phyloP scores from a whole-genome alignment of 2,113 vertebrate species.

The Paralichthys olivaceus region DNA sequence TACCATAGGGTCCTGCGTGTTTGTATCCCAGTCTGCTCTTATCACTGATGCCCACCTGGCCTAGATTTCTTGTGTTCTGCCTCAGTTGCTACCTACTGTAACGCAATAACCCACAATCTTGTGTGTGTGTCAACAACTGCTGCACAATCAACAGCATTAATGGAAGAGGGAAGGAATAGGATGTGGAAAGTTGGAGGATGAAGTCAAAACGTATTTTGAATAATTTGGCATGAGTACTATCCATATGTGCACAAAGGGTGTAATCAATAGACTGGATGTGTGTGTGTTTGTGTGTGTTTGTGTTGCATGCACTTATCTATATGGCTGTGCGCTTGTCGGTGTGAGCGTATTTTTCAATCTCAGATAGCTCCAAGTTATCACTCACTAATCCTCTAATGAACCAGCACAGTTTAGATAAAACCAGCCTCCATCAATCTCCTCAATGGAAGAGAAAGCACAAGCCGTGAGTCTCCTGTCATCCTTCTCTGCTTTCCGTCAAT shows the following conservation, averaged over 20 bases:
- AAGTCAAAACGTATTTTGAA: neutral
- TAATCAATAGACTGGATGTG: neutral
- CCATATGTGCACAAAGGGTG: neutral
- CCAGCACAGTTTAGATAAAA: slow-evolving; percentile 61
- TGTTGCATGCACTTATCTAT: slow-evolving; percentile 35
- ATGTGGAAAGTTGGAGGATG: slow-evolving; percentile 21
- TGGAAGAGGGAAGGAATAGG: neutral
- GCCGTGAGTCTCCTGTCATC: slow-evolving; percentile 2
- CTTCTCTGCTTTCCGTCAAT: slow-evolving; percentile 12
- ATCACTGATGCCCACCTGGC: slow-evolving; percentile 63
- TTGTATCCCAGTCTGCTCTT: slow-evolving; percentile 45
- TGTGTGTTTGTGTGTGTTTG: slow-evolving; percentile 9
- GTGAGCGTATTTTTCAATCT: slow-evolving; percentile 62
- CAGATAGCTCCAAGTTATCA: slow-evolving; percentile 65
- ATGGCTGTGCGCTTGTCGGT: slow-evolving; percentile 10
- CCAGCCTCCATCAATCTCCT: slow-evolving; percentile 55
- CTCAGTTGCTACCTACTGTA: slow-evolving; percentile 31
- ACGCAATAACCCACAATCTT: slow-evolving; percentile 25
- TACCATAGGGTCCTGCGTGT: slow-evolving; percentile 26
- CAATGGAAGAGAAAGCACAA: slow-evolving; percentile 45
- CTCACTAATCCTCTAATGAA: slow-evolving; percentile 76
- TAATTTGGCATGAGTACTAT: slow-evolving; percentile 14
- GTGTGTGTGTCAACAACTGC: slow-evolving; percentile 16
- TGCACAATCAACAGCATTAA: slow-evolving; percentile 8
- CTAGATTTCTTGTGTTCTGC: slow-evolving; percentile 49